Percentiles rank a stretch among this genome's conserved stretches.
Evolutionary conservation across 2,113 vertebrate genomes (phyloP).

Genomic region (Bolborhynchus lineola): DNA sequence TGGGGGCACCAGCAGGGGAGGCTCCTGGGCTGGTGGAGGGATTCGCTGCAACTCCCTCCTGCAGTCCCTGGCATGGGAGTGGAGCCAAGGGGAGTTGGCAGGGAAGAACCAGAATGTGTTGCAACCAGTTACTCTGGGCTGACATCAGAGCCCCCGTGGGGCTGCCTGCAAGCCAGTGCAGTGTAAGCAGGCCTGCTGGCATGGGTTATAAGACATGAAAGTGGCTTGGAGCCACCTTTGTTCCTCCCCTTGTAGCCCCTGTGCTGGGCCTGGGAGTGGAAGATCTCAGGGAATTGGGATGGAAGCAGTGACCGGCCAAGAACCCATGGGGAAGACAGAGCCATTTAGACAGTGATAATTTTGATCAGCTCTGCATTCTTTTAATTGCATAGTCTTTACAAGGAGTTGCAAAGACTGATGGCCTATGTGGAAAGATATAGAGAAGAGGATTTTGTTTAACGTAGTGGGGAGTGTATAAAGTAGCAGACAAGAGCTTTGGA

Average conservation of each 20-base stretch:
- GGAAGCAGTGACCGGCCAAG: not conserved
- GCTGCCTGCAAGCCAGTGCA: not conserved
- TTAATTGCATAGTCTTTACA: not conserved
- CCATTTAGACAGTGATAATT: not conserved
- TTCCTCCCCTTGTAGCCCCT: not conserved
- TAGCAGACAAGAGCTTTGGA: not conserved
- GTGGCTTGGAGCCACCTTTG: constrained; percentile 6
- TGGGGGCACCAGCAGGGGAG: not conserved
- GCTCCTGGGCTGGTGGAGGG: not conserved
- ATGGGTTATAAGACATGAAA: not conserved
- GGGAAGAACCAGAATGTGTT: not conserved
- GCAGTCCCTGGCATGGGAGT: not conserved
- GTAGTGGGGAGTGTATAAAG: not conserved
- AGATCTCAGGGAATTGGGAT: not conserved
- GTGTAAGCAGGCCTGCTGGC: not conserved
- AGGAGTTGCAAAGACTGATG: not conserved
- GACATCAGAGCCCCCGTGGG: not conserved
- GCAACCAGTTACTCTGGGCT: not conserved
- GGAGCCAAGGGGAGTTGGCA: not conserved
- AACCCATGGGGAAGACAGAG: not conserved
- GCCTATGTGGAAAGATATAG: not conserved
- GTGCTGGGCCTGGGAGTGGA: not conserved
- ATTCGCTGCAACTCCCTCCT: not conserved
- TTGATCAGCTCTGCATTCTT: not conserved
- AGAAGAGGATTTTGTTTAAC: constrained; percentile 16